Base-by-base conservation (phyloP, 2,113 vertebrate species). In the Pollimyrus isidori region DNA sequence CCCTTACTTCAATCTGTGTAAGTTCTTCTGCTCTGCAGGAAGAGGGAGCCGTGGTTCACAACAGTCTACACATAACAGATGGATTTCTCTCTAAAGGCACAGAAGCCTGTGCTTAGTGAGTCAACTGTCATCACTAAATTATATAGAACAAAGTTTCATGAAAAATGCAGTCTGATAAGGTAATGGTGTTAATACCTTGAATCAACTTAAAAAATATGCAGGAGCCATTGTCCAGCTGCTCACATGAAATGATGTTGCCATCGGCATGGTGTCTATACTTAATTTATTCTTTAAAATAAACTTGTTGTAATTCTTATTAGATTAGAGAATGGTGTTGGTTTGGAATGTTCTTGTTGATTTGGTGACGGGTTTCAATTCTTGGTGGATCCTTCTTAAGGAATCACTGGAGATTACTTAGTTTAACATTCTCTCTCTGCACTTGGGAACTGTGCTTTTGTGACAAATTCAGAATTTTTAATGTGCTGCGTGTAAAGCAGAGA, bases 1-100 rank as follows among this genome's bases (percentile, higher is more conserved):
- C 95, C 95, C 95, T 96, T 96, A 95, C 95, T 95, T 96, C 94
- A 94, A 95, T 91, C 90, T 96, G 91, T 93, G 96, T 97, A 96
- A 97, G 96, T 96, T 90, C 30, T n/a, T 85, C 92, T 91, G 91
- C 92, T 88, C 0, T 93, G 93, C 93, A 94, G 94, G 92, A 90
- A 90, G 92, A 93, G 88, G 95, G 94, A 88, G 92, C 93, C 94
- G 93, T 94, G 93, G 94, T 26, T 46, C 45, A 84, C 39, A 93
- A 92, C 92, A 92, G 80, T 89, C 56, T 30, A 0, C 76, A 86
- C 30, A 87, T 62, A 65, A 50, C 39, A 87, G 15, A 84, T 0
- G 11, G 30, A 5, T 76, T 5, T 76, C 4, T 39, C 42, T 23
- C n/a, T 48, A 11, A 84, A 45, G 45, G 23, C 23, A 48, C 21